phyloP scores from a whole-genome alignment of 2,797 vertebrate species.

The Sphenodon punctatus region DNA sequence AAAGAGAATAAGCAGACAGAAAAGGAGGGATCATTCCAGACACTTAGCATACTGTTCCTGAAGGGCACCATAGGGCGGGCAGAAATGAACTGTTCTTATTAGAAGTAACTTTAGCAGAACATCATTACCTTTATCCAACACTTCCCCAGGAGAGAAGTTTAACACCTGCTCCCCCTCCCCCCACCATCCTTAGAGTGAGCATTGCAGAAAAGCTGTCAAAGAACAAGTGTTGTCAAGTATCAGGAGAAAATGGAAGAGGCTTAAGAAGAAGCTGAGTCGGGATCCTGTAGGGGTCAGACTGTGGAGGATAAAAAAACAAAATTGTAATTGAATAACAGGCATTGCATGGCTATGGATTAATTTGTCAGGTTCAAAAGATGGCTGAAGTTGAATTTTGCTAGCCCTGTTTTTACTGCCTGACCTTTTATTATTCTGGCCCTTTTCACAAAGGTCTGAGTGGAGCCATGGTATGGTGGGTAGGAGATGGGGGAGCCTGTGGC shows the following conservation, averaged over 20 bases:
- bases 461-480: too few species aligned
- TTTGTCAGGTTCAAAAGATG: conserved; percentile 40
- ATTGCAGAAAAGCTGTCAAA: conserved; percentile 38
- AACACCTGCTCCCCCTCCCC: too few species aligned
- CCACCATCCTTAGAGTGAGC: conserved; percentile 20
- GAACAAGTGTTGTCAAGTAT: conserved; percentile 47
- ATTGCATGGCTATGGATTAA: conserved; percentile 41
- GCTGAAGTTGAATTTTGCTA: conserved; percentile 33
- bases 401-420: not conserved
- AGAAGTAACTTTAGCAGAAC: conserved; percentile 43
- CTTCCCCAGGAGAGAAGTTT: conserved; percentile 38
- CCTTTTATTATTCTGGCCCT: too few species aligned
- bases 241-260: conserved; percentile 38
- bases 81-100: conserved; percentile 36
- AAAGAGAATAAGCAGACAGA: not conserved
- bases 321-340: conserved; percentile 51
- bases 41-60: conserved; percentile 21
- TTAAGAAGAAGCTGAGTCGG: conserved; percentile 47
- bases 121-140: conserved; percentile 47
- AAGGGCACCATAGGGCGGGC: conserved; percentile 18
- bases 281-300: not conserved
- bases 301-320: conserved; percentile 42
- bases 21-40: not conserved
- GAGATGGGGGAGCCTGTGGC: too few species aligned
- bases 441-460: too few species aligned